Evolutionary conservation across 1,140 invertebrate species (phyloP).

Genomic region (Limonius californicus): DNA sequence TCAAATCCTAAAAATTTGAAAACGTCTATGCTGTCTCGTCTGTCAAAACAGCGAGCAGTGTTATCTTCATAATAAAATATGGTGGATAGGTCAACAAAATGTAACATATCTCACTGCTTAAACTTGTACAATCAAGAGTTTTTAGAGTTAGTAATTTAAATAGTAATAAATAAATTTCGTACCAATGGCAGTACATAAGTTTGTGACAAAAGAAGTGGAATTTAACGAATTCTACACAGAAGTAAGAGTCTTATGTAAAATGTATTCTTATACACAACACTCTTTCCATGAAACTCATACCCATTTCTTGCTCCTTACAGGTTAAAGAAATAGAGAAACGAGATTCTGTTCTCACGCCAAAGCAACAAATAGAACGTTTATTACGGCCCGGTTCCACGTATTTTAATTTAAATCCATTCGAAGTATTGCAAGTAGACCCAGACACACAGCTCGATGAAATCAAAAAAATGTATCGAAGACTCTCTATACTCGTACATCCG

Average conservation of each 20-base stretch:
- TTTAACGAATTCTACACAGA: constrained; percentile 67
- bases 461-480: constrained; percentile 93
- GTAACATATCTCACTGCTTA: no score
- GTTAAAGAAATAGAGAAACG: constrained; percentile 94
- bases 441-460: constrained; percentile 84
- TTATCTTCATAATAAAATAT: no score
- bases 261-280: constrained; percentile 24
- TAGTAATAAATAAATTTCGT: constrained; percentile 21
- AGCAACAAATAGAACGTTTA: constrained; percentile 92
- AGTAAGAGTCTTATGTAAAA: constrained; percentile 46
- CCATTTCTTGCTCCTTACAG: constrained; percentile 50
- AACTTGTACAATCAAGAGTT: no score
- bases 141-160: no score
- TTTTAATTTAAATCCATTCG: constrained; percentile 94
- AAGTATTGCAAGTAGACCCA: constrained; percentile 93
- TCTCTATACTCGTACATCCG: constrained; percentile 97
- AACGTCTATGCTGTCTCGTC: no score
- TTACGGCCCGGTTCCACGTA: constrained; percentile 92
- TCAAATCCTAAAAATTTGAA: no score
- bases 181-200: neutral
- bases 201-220: constrained; percentile 51
- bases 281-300: neutral
- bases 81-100: no score
- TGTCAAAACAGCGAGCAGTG: no score
- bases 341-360: constrained; percentile 85